Evolutionary conservation across 2,888 invertebrate species (phyloP).

Genomic region (Drosophila histrio): DNA sequence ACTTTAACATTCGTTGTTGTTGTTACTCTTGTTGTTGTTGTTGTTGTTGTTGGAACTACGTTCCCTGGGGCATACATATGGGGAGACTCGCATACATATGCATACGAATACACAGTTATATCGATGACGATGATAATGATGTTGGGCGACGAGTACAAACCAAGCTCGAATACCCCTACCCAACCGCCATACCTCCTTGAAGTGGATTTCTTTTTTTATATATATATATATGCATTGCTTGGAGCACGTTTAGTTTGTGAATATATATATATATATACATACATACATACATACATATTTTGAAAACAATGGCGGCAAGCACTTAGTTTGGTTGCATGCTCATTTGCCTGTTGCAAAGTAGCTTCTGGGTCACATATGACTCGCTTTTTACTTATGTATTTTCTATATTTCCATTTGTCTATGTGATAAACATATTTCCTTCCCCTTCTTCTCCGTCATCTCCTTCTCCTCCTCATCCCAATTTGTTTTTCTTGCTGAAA

Average conservation of each 20-base stretch:
- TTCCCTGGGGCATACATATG: constrained; percentile 8
- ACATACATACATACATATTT: too few species aligned
- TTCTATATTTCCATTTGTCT: not conserved
- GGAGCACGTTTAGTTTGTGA: constrained; percentile 26
- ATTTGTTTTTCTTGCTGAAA: too few species aligned
- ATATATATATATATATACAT: too few species aligned
- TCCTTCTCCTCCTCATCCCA: too few species aligned
- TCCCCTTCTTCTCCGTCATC: not conserved
- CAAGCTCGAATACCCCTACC: not conserved
- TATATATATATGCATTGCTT: constrained; percentile 26
- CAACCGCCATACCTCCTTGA: not conserved
- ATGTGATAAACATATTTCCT: not conserved
- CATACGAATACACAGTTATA: constrained; percentile 9
- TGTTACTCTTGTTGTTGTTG: constrained; percentile 13
- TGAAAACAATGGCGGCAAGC: constrained; percentile 1
- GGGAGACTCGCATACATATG: not conserved
- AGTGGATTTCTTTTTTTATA: too few species aligned
- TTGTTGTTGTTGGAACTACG: constrained; percentile 4
- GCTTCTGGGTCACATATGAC: not conserved
- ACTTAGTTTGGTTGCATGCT: constrained; percentile 26
- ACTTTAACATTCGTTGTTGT: constrained; percentile 41
- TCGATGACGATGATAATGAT: constrained; percentile 44
- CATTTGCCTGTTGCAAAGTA: constrained; percentile 40
- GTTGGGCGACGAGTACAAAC: not conserved
- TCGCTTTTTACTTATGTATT: not conserved